These are phyloP conservation scores for Nomia melanderi DNA, from an alignment of 1,140 invertebrate species.

Conservation along the genomic window DNA sequence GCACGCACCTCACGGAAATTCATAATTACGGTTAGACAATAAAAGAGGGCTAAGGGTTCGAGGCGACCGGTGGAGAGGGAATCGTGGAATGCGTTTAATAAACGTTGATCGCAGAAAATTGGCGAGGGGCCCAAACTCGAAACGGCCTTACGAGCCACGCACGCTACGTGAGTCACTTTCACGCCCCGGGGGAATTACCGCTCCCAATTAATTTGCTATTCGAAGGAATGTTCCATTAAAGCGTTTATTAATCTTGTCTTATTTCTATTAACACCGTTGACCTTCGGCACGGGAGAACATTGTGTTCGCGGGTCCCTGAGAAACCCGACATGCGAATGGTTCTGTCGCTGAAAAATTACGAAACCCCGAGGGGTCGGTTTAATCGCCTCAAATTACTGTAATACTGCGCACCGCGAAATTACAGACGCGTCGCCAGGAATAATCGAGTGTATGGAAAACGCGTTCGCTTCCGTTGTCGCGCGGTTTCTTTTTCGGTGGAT, in stretches of 20 bases:
- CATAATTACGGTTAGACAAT: constrained; percentile 53
- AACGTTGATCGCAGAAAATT: constrained; percentile 64
- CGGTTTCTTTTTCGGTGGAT: constrained; percentile 2
- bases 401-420: constrained; percentile 50
- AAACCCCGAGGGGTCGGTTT: constrained; percentile 49
- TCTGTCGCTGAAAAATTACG: constrained; percentile 56
- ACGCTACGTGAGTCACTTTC: constrained; percentile 66
- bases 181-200: constrained; percentile 68
- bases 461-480: constrained; percentile 40
- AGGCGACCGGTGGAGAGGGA: not conserved
- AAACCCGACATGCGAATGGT: constrained; percentile 43
- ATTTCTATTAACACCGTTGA: constrained; percentile 74
- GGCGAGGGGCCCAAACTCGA: constrained; percentile 50
- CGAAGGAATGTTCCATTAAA: constrained; percentile 73
- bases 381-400: constrained; percentile 61
- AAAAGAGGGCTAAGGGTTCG: constrained; percentile 5
- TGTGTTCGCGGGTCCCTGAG: constrained; percentile 54
- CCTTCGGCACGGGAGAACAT: constrained; percentile 61
- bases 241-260: constrained; percentile 75
- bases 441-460: constrained; percentile 59
- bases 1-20: constrained; percentile 41
- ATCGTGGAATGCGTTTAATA: constrained; percentile 64
- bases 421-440: constrained; percentile 45
- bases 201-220: constrained; percentile 70
- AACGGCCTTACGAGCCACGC: constrained; percentile 44